Conservation (phyloP, 2,888 invertebrate species). For the Mystacides longicornis region DNA sequence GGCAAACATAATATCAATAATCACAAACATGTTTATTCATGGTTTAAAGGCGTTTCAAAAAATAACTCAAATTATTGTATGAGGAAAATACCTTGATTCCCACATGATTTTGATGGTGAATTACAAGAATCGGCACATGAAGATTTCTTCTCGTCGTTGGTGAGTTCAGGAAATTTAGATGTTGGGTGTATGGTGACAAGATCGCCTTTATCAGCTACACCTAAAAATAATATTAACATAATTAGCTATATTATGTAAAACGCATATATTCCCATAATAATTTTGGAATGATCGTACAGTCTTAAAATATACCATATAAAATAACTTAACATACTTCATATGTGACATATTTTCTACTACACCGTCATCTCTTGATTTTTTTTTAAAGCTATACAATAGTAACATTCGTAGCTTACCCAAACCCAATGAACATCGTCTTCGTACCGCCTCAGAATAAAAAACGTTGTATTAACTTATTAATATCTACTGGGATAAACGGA, state of each 20-base stretch:
- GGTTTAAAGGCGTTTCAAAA: no score
- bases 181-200: conserved; percentile 35
- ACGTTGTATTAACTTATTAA: no score
- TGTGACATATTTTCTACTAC: no score
- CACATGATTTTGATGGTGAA: neutral
- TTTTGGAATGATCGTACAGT: neutral
- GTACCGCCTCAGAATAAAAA: no score
- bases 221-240: neutral
- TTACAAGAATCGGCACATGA: neutral
- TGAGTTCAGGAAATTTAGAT: conserved; percentile 26
- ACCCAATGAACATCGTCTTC: no score
- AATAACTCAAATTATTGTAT: no score
- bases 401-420: no score
- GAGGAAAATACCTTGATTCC: neutral
- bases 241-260: neutral
- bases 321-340: neutral
- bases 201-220: conserved; percentile 14
- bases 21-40: no score
- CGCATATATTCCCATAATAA: neutral
- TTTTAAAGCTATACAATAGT: no score
- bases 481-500: no score
- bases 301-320: neutral
- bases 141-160: neutral
- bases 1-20: no score
- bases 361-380: no score